Evolutionary conservation across 2,888 invertebrate genomes (phyloP).

Genomic region (Opisthograptis luteolata): DNA sequence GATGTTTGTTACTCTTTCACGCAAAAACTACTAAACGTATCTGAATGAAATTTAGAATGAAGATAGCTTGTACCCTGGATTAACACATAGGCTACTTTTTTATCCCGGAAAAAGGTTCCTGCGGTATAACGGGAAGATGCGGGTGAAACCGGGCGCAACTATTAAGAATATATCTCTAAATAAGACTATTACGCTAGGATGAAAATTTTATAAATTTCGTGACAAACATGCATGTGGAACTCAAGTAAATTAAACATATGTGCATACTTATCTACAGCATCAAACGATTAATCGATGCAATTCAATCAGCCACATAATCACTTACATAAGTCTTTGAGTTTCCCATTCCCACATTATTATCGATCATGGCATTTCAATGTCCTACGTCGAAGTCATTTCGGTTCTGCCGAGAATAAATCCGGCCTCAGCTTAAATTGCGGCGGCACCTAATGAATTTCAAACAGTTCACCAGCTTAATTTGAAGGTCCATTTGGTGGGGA

Average conservation of each 20-base stretch:
- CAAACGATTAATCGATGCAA: slow-evolving; percentile 1
- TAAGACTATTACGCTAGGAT: too few relatives aligned
- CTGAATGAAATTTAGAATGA: too few relatives aligned
- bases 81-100: too few relatives aligned
- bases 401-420: slow-evolving; percentile 38
- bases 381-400: slow-evolving; percentile 34
- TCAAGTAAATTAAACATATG: not conserved
- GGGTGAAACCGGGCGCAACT: too few relatives aligned
- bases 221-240: not conserved
- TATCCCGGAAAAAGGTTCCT: too few relatives aligned
- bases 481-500: slow-evolving; percentile 42
- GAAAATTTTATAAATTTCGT: not conserved
- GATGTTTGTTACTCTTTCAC: too few relatives aligned
- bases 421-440: slow-evolving; percentile 39
- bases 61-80: too few relatives aligned
- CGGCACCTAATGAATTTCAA: slow-evolving; percentile 42
- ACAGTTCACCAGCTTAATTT: slow-evolving; percentile 44
- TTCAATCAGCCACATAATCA: slow-evolving; percentile 19
- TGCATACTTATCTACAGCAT: not conserved
- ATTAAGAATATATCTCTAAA: too few relatives aligned
- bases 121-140: too few relatives aligned
- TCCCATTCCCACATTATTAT: slow-evolving; percentile 22
- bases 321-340: slow-evolving; percentile 19
- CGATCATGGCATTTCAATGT: slow-evolving; percentile 27
- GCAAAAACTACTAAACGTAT: too few relatives aligned